Evolutionary conservation across 2,113 vertebrate genomes (phyloP).

Genomic region (Mustela nigripes): DNA sequence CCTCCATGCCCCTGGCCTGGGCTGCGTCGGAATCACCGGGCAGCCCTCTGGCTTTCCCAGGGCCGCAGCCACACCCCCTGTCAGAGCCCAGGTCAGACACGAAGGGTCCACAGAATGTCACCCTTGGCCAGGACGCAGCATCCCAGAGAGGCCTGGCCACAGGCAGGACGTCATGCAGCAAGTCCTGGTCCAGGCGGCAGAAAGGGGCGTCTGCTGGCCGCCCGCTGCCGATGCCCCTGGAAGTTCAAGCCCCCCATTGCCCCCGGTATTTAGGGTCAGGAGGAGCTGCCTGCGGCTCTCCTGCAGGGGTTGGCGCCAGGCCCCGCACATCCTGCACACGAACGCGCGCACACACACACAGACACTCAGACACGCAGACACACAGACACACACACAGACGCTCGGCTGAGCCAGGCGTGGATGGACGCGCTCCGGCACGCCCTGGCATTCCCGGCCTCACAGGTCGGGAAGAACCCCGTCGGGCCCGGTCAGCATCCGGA

Average conservation of each 20-base stretch:
- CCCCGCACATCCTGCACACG: rapidly evolving
- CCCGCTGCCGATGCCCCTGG: neutral
- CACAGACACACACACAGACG: neutral
- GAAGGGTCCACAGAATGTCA: neutral
- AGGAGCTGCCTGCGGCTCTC: neutral
- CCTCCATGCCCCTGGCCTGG: neutral
- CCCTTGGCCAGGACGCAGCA: neutral
- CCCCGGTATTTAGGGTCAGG: neutral
- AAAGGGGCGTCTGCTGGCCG: rapidly evolving
- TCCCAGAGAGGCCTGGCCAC: neutral
- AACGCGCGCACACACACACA: neutral
- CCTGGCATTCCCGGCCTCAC: neutral
- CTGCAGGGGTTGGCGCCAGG: too few species aligned
- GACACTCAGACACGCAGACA: neutral
- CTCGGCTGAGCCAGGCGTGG: neutral
- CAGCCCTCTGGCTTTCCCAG: neutral
- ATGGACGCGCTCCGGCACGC: neutral
- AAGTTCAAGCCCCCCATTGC: neutral
- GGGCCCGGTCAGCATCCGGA: neutral
- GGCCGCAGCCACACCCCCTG: rapidly evolving
- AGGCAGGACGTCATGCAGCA: neutral
- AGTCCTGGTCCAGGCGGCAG: neutral
- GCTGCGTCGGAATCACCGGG: neutral
- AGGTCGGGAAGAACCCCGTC: conserved; percentile 12
- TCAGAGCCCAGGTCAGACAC: neutral